phyloP scores from a whole-genome alignment of 2,888 invertebrate genomes.

The Chirona hameri region DNA sequence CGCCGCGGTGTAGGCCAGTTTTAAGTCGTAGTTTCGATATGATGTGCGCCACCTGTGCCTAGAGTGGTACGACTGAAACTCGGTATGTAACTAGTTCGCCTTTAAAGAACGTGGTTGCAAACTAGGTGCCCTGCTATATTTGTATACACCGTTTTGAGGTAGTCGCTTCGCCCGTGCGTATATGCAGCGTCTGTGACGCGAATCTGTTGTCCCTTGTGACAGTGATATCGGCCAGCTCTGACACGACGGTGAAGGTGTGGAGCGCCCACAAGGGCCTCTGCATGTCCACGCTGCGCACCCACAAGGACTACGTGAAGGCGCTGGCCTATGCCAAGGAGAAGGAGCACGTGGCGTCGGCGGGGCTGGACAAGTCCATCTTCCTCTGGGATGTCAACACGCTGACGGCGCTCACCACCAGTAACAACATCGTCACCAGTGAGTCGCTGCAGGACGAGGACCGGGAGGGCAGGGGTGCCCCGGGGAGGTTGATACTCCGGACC shows the following conservation, averaged over 20 bases:
- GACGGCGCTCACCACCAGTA: constrained; percentile 94
- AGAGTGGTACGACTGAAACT: no score
- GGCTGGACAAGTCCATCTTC: constrained; percentile 93
- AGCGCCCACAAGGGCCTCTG: constrained; percentile 99
- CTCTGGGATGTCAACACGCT: constrained; percentile 98
- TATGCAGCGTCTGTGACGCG: no score
- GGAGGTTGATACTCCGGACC: no score
- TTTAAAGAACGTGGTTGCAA: no score
- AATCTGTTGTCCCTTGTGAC: constrained; percentile 34
- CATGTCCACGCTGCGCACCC: constrained; percentile 96
- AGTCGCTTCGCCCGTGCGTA: no score
- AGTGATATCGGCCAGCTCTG: constrained; percentile 98
- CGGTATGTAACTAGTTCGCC: no score
- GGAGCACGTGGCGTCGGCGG: constrained; percentile 86
- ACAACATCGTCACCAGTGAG: constrained; percentile 95
- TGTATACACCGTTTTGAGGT: no score
- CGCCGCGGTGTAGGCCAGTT: no score
- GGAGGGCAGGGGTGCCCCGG: no score
- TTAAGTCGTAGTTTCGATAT: no score
- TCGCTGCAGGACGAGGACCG: constrained; percentile 33
- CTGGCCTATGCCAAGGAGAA: constrained; percentile 95
- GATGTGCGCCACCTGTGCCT: no score
- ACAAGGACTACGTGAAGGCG: constrained; percentile 97
- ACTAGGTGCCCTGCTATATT: no score
- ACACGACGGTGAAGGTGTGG: constrained; percentile 99